Evolutionary conservation across 2,888 invertebrate genomes (phyloP), one percentile per base, ranked within the genome.

Genomic region (Imbricaverruca yamaguchii): DNA sequence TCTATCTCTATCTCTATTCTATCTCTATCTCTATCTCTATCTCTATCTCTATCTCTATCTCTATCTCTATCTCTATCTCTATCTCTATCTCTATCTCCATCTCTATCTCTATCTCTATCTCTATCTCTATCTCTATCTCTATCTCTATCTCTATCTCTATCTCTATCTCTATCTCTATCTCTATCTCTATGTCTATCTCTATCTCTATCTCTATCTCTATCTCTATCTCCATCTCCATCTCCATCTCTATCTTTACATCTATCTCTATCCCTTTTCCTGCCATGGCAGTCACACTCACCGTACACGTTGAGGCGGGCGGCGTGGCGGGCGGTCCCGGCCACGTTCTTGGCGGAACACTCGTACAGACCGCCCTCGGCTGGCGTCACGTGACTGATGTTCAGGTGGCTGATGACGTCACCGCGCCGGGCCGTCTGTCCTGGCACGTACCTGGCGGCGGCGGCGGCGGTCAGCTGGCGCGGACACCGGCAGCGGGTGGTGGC

Each of bases 311-410:
- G 83, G 13, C 78, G 80, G 55, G 82, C 80, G 53, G 80, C 80
- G 59, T 81, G 83, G 8, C 81, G 80, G 67, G 81, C 83, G 61
- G 81, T 81, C n/a, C 83, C 83, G 74, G 82, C 81, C 25, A 77
- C 91, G 87, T 95, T 96, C 84, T 92, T 91, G 2, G 95, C 95
- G 53, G 92, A 91, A 86, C 95, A 96, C 65, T 93, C 92, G 87
- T 94, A 96, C 86, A 95, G 94, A 56, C 95, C 95, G 82, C 95
- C 95, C 88, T 95, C 96, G 0, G 80, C 63, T 69, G 83, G 81
- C 8, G 81, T 61, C 25, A 82, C 82, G 0, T 77, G 67, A 15
- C 80, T 81, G 74, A 83, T 81, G 61, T 79, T 78, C 69, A 83
- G 81, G 56, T 81, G 74, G 21, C 74, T 74, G 74, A 74, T 18